These are phyloP conservation scores for Seriola aureovittata DNA, from an alignment of 2,113 vertebrate genomes.

Conservation along the genomic window DNA sequence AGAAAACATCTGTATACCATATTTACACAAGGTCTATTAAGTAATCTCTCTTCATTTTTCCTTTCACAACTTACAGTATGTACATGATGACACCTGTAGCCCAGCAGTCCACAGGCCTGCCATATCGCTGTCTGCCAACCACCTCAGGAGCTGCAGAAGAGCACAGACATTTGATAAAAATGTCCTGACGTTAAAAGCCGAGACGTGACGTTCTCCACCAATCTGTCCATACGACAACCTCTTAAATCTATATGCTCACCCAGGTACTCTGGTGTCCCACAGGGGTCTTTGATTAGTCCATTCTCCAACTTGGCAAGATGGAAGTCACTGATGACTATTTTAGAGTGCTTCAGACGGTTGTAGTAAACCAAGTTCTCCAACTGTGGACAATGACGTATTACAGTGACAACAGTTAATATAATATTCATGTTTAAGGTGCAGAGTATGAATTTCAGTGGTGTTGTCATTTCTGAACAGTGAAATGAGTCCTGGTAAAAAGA, in stretches of 20 bases:
- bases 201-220: not conserved
- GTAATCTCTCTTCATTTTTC: not conserved
- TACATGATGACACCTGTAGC: constrained; percentile 99
- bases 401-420: constrained; percentile 6
- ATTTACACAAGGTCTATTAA: not conserved
- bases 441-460: not conserved
- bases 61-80: constrained; percentile 91
- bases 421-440: constrained; percentile 13
- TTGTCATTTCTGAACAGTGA: constrained; percentile 10
- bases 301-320: constrained; percentile 98
- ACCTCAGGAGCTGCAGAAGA: constrained; percentile 92
- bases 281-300: constrained; percentile 97
- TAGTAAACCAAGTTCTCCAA: constrained; percentile 98
- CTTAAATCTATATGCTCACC: constrained; percentile 82
- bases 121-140: constrained; percentile 96
- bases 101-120: constrained; percentile 97
- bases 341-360: constrained; percentile 98
- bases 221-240: not conserved
- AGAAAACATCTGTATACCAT: not conserved
- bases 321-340: constrained; percentile 99
- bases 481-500: not conserved
- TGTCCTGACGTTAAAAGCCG: not conserved
- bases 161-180: constrained; percentile 5
- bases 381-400: constrained; percentile 73
- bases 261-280: constrained; percentile 96